Evolutionary conservation across 1,140 invertebrate species (phyloP), one percentile per base, ranked within the genome.

Genomic region (Orius insidiosus): DNA sequence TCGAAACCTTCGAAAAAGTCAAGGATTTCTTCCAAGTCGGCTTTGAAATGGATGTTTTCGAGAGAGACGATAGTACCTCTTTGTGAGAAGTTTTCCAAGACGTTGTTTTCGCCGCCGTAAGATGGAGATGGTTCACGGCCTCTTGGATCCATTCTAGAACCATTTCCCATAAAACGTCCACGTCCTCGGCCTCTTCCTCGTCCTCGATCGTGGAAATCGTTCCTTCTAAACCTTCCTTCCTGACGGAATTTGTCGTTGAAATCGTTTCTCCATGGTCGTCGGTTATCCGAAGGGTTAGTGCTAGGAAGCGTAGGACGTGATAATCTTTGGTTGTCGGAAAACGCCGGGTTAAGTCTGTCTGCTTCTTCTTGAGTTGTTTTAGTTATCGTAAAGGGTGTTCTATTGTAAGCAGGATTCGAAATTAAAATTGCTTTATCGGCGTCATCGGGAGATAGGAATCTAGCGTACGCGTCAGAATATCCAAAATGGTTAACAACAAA

Each of bases 41-140:
- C 85, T 46, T 80, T 75, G 60, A 80, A 90, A 0, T 87, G 86
- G 1, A 94, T 75, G 60, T 94, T 94, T 55, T 82, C 76, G 54
- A 89, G 64, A 1, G 74, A 73, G 0, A 94, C 62, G 0, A 89
- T 81, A 59, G 85, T 90, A 6, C 85, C 84, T 2, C 78, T 79
- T 34, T 75, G 74, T 2, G 75, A 78, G 53, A 85, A 85, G 31
- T 71, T 71, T 14, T 80, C 68, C 11, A 68, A 59, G 16, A 60
- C 59, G 39, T 52, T 31, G 24, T 24, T 24, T 24, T 24, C 3
- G 32, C 30, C 42, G 35, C 51, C 52, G 15, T 45, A 47, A 16
- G 33, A 51, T 1, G 45, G 33, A 7, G 44, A 42, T 9, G 18
- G n/a, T 40, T 39, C 34, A 39, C 37, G n/a, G 10, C 51, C 61